Evolutionary conservation across 1,140 invertebrate species (phyloP), one percentile per base, ranked within the genome.

Genomic region (Heliconius himera): DNA sequence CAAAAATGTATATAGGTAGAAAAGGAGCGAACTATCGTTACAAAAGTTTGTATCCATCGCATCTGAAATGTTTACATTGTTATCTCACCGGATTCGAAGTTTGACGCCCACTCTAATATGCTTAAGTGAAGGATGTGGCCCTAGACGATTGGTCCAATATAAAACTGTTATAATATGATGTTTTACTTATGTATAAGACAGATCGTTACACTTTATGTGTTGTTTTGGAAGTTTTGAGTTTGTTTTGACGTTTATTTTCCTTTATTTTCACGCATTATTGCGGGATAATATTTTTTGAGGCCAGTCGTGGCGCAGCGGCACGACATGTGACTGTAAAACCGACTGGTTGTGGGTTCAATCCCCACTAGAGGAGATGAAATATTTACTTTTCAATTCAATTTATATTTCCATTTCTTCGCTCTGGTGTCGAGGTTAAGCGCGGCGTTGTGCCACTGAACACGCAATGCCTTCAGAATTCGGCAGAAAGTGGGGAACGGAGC

Each of bases 51-150:
- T 74, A 89, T 88, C 90, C 88, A 76, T 56, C 80, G 86, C 82
- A 83, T 83, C 81, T 71, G 86, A 91, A 92, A 90, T 93, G 91
- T 92, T 93, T 91, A 89, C 88, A 81, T 75, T 88, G 85, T 86
- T 87, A 88, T 89, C 89, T 88, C 89, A 41, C 75, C 66, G 87
- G 88, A 85, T 80, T 81, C 70, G 82, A 93, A 90, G 88, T 91
- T 93, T 81, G 82, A 77, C 84, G 83, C 83, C 83, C 82, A 81
- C 81, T 77, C 82, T 93, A 93, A 93, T 92, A 86, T 87, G 88
- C 84, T 89, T 92, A 93, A 93, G 88, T 93, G 91, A 93, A 87
- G 86, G 91, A 93, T 93, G 91, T 90, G 85, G 81, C 91, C 87
- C 91, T 73, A 70, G 91, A 78, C 91, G 85, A 88, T 91, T 89